Evolutionary conservation across 2,888 invertebrate species (phyloP), one percentile per base, ranked within the genome.

Genomic region (Matsumyia berberina): DNA sequence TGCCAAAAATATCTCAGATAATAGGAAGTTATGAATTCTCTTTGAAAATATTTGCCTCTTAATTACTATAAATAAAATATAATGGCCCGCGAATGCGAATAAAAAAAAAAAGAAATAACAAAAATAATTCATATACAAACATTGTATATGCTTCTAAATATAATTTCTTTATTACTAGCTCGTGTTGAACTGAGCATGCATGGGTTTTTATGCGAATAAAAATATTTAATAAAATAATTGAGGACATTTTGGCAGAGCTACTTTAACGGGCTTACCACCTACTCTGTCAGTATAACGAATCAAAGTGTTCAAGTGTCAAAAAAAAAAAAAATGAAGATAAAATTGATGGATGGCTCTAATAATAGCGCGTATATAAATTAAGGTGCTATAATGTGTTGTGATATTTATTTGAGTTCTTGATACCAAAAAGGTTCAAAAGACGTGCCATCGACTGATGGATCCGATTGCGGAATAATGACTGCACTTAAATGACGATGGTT

Each of bases 1-100:
- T 64, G 49, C 66, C 46, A 12, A 37, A 58, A 39, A 58, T 57
- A 46, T 55, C 69, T 44, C 55, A 31, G 37, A 57, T 11, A 57
- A 46, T 37, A 57, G 46, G 46, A 58, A 57, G 46, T 46, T 58
- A 57, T 11, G 31, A 46, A 55, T 33, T 33, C 33, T 33, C 53
- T 55, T 33, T 33, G 29, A 49, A 49, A 49, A 49, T 49, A 49
- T 49, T 49, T 49, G 49, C 49, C 49, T 49, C 49, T 49, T 24
- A 49, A 29, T 49, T 49, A 49, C 49, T 49, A 49, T 49, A 55
- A 55, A 55, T 55, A 33, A 55, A 55, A 55, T 55, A 33, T 33
- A 55, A 33, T 53, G 5, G 24, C 24, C 49, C 24, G 24, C 24
- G 24, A 49, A 29, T 49, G 49, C n/a, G 24, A 5, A n/a, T 19